Evolutionary conservation across 2,888 invertebrate species (phyloP), one percentile per base, ranked within the genome.

Genomic region (Bembecia ichneumoniformis): DNA sequence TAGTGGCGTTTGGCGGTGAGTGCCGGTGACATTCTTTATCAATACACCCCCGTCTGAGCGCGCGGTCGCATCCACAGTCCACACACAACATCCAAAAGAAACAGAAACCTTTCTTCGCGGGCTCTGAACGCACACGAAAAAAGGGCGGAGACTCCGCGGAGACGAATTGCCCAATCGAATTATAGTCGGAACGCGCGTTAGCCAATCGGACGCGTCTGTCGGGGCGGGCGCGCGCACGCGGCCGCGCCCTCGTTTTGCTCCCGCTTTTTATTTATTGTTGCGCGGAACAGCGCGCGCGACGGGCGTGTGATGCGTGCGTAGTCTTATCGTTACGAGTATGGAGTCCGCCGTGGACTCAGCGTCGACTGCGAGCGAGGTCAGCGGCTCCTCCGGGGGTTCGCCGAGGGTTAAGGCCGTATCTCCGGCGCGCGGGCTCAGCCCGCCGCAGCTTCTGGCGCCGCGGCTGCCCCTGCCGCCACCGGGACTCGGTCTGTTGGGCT

Each of bases 401-500:
- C 88, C 88, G 62, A 76, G 87, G 56, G 87, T 87, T 68, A 86
- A 87, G 72, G 75, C 75, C 57, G 76, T 77, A 57, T 87, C 88
- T 51, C 87, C 86, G 54, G 82, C 84, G 57, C 78, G 86, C 46
- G 87, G 66, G 47, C 66, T 79, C 54, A 80, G 78, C 62, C 84
- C 87, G 58, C 82, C 86, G 66, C 91, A 91, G 62, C 90, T 92
- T 63, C 89, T 93, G 89, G 93, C 93, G 55, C 94, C 94, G 60
- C 84, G 95, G 67, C 91, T 94, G 77, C 94, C 94, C 52, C 86
- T 96, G 75, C 94, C 94, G 68, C 95, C 95, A 53, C 95, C 95
- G 50, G 94, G 94, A 35, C 88, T 95, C 58, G 95, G 95, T 36
- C 89, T 96, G 65, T 89, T 96, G 66, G 94, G 94, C 69, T 94